Evolutionary conservation across 2,113 vertebrate genomes (phyloP), one percentile per base, ranked within the genome.

Genomic region (Atlantisia rogersi): DNA sequence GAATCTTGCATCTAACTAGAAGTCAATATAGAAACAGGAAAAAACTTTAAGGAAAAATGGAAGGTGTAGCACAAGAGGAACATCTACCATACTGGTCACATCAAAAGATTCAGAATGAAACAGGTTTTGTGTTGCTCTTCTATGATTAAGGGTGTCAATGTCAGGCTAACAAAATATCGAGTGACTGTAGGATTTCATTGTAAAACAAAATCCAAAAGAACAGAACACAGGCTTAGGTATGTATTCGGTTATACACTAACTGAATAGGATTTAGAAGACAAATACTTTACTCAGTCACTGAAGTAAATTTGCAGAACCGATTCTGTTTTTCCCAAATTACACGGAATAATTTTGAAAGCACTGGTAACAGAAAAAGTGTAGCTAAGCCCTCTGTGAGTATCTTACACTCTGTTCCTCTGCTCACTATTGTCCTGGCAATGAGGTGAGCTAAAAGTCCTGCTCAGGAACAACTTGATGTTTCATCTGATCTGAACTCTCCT

Each of bases 41-140:
- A 62, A 8, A 58, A 31, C 4, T 48, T 32, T 31, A 69, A 64
- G 20, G 14, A 69, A 77, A 46, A 69, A 59, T 9, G 3, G 15
- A 70, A 79, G 18, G 3, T 35, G 5, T 63, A 65, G 7, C 10
- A 17, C 15, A 70, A 69, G 15, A 85, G 12, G 29, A 67, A 11
- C 0, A 1, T 9, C 3, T 40, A 9, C 5, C 6, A 50, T 82
- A 12, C 17, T 62, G 29, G 46, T 24, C 46, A 3, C 5, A 5
- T 29, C 29, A 44, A 59, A 65, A 7, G 14, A 56, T 8, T 90
- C 18, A 63, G 6, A 10, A 69, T 25, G 4, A 39, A 75, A 35
- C 35, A 2, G 5, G 11, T 6, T 44, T 64, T 25, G 1, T 74
- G 44, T 37, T 73, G 6, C 3, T 80, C 25, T 40, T 68, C 31